Evolutionary conservation across 2,797 vertebrate species (phyloP), one percentile per base, ranked within the genome.

Genomic region (Leucoraja ocellata): DNA sequence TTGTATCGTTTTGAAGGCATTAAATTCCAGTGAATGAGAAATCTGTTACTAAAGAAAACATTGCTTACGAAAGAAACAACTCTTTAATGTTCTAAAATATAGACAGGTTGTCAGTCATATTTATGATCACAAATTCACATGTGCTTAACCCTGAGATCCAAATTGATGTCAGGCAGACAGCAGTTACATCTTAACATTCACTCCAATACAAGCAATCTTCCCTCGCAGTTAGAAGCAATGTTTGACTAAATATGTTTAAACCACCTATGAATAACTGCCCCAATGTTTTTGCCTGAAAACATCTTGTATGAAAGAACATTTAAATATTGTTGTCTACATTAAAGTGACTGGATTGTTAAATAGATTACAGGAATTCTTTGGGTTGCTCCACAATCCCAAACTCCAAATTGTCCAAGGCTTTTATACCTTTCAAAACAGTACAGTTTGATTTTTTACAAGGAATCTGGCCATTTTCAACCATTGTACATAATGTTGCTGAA

Each of bases 241-340:
- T 91, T 91, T 54, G 25, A 71, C 36, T 90, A 90, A 6, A 74
- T 74, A 54, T 74, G 7, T 71, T 68, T 71, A n/a, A n/a, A 18
- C 21, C 58, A 28, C 46, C 21, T 23, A 8, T 23, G 28, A 63
- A 91, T 71, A 58, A 36, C 65, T 71, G 21, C 13, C 32, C 36
- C 88, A 91, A 16, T 71, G 88, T 32, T 71, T 68, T 39, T 91
- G 88, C 65, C 88, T 91, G 63, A 8, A 91, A 71, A n/a, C 39
- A 2, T 13, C 8, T 32, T 91, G 63, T 36, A 71, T 71, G 32
- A 21, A 73, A 10, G 32, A 7, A 90, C 71, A 39, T 6, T 71
- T 71, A 90, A 90, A n/a, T 32, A 39, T 71, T 46, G 5, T 65
- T n/a, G 21, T n/a, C 88, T 91, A 21, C 21, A 71, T 71, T 18